Evolutionary conservation across 2,797 vertebrate species (phyloP).

Genomic region (Euphonia xanthogaster): DNA sequence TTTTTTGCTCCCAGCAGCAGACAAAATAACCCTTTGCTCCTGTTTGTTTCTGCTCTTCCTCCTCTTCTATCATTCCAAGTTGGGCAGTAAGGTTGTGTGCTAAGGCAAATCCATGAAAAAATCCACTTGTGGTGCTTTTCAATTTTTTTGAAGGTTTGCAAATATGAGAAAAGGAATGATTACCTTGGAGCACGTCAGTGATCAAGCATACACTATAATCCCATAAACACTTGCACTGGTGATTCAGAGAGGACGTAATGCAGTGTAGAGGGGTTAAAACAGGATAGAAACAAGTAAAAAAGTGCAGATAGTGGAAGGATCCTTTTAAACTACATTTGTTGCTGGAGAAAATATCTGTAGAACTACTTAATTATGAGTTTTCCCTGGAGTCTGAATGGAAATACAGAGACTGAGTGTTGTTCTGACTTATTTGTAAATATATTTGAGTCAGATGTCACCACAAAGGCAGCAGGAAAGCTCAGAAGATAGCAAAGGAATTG

Average conservation of each 20-base stretch:
- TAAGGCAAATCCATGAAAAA: background rate
- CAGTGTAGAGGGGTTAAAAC: fast-evolving
- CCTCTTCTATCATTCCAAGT: fast-evolving
- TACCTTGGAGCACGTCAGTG: background rate
- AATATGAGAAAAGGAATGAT: background rate
- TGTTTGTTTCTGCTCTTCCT: background rate
- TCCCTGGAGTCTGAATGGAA: background rate
- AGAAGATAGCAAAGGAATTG: background rate
- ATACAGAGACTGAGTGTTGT: background rate
- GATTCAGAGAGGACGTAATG: background rate
- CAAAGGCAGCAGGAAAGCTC: background rate
- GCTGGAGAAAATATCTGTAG: background rate
- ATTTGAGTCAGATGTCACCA: background rate
- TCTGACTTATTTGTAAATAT: background rate
- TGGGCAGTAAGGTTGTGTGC: background rate
- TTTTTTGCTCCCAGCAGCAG: background rate
- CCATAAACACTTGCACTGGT: background rate
- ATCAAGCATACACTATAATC: background rate
- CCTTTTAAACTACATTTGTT: background rate
- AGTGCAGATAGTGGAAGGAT: background rate
- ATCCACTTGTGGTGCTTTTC: background rate
- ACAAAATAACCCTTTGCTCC: background rate
- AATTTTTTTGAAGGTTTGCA: background rate
- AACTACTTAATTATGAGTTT: background rate
- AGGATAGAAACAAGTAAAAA: background rate